phyloP scores from a whole-genome alignment of 2,888 invertebrate species.

The Callimorpha dominula region DNA sequence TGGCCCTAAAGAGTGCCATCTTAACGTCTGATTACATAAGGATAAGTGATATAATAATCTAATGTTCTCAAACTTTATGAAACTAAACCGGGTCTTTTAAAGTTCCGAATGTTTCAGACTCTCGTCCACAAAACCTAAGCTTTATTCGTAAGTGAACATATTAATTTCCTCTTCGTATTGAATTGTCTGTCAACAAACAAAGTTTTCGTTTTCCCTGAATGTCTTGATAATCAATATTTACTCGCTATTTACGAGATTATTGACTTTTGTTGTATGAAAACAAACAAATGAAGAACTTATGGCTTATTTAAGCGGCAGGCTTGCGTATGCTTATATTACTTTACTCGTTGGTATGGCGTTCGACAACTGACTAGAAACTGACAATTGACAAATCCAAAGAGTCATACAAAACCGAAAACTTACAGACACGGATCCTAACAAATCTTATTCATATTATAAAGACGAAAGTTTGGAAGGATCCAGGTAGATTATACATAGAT shows the following conservation, averaged over 20 bases:
- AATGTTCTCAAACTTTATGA: neutral
- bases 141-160: slow-evolving; percentile 6
- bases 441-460: no score
- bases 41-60: neutral
- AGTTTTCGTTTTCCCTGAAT: slow-evolving; percentile 18
- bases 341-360: no score
- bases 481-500: no score
- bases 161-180: slow-evolving; percentile 14
- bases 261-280: neutral
- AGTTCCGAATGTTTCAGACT: slow-evolving; percentile 5
- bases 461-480: no score
- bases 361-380: no score
- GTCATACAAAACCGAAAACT: no score
- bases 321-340: no score
- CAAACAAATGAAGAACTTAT: neutral
- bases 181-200: slow-evolving; percentile 25
- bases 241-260: slow-evolving; percentile 13
- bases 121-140: neutral
- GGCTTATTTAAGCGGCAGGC: no score
- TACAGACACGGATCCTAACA: no score
- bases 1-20: no score
- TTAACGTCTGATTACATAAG: neutral
- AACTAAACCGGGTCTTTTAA: neutral
- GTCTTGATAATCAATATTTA: slow-evolving; percentile 36
- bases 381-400: no score